Evolutionary conservation across 2,797 vertebrate genomes (phyloP).

Genomic region (Pachyuromys duprasi): DNA sequence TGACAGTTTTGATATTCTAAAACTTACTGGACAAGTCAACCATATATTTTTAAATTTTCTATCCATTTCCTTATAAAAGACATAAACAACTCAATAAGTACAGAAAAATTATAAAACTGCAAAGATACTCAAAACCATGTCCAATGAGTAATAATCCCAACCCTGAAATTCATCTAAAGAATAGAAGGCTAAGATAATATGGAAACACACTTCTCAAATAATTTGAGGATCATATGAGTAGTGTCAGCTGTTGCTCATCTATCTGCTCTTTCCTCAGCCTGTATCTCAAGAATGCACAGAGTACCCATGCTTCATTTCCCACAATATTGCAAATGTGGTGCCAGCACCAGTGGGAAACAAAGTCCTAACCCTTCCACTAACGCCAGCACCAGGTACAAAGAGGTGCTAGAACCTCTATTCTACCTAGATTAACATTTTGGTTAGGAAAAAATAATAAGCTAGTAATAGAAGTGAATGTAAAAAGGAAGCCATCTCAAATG

Average conservation of each 20-base stretch:
- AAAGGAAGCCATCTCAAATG: constrained; percentile 5
- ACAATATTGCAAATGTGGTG: background rate
- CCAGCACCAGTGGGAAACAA: background rate
- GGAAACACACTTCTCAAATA: background rate
- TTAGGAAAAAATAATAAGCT: constrained; percentile 22
- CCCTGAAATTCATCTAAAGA: background rate
- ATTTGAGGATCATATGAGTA: background rate
- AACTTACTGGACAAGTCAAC: background rate
- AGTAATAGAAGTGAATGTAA: background rate
- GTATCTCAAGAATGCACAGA: too few relatives aligned
- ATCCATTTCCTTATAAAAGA: background rate
- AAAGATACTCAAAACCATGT: background rate
- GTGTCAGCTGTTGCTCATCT: background rate
- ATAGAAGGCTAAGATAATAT: background rate
- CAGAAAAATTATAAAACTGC: background rate
- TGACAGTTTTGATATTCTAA: background rate
- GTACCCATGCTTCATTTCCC: too few relatives aligned
- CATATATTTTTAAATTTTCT: background rate
- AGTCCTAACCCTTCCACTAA: background rate
- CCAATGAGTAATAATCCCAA: background rate
- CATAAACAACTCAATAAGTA: background rate
- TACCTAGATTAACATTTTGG: background rate
- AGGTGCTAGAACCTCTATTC: background rate
- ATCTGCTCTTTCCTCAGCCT: background rate
- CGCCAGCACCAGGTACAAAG: background rate